phyloP scores from a whole-genome alignment of 2,113 vertebrate genomes.

The Tiliqua scincoides region DNA sequence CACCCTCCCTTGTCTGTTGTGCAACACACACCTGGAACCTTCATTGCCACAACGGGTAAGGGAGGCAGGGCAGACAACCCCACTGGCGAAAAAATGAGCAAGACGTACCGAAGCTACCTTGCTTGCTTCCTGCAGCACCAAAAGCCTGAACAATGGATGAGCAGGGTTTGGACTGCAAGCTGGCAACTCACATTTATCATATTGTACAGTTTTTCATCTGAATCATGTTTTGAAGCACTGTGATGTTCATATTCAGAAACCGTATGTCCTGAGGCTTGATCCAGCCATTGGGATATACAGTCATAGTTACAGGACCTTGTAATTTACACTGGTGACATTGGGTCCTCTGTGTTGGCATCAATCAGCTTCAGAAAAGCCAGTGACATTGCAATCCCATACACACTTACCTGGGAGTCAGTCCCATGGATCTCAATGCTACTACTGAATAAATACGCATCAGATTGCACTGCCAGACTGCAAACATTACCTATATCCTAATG shows the following conservation, averaged over 20 bases:
- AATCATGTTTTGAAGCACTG: background rate
- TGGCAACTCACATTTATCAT: constrained; percentile 15
- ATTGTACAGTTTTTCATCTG: background rate
- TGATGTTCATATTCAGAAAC: background rate
- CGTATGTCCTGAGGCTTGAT: too few relatives aligned
- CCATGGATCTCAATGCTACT: too few relatives aligned
- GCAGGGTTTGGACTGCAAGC: background rate
- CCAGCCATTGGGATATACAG: background rate
- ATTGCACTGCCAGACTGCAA: too few relatives aligned
- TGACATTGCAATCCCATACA: too few relatives aligned
- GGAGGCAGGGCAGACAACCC: background rate
- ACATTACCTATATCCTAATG: background rate
- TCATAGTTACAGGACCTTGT: background rate
- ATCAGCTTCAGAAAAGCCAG: background rate
- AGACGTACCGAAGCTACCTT: background rate
- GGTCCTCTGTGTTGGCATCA: background rate
- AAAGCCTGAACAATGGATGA: background rate
- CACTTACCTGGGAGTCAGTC: too few relatives aligned
- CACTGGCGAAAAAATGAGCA: background rate
- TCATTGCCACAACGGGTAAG: background rate
- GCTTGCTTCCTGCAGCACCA: background rate
- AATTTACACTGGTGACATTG: background rate
- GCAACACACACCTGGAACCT: background rate
- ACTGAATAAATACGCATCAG: too few relatives aligned
- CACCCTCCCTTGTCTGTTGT: background rate